Conservation (phyloP, 2,797 vertebrate species). For the Ara ararauna region DNA sequence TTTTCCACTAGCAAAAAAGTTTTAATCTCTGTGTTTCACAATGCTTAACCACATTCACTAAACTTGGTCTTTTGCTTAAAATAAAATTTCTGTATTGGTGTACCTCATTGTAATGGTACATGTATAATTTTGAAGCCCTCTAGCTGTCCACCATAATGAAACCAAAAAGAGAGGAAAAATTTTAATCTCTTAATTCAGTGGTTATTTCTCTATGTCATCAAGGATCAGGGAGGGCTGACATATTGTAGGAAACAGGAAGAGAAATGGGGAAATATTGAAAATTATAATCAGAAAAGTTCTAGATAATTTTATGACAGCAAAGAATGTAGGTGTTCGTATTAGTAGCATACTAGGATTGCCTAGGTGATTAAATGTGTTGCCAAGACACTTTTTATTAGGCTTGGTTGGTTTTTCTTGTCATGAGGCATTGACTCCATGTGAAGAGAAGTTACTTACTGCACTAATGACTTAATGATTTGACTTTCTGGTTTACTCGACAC, state of each 20-base stretch:
- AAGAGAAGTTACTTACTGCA: background rate
- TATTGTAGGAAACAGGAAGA: background rate
- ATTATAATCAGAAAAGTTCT: background rate
- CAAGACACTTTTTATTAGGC: background rate
- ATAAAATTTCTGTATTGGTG: background rate
- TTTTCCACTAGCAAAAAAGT: background rate
- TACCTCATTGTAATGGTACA: background rate
- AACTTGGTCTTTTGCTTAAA: background rate
- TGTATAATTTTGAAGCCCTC: background rate
- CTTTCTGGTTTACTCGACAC: background rate
- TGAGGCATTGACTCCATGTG: background rate
- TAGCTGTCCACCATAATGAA: background rate
- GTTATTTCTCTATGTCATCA: background rate
- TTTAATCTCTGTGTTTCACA: constrained; percentile 1
- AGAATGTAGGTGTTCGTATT: background rate
- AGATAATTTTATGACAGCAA: background rate
- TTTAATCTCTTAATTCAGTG: background rate
- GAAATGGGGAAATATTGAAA: background rate
- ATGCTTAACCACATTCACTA: background rate
- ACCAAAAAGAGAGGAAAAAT: background rate
- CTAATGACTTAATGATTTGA: background rate
- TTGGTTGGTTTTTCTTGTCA: background rate
- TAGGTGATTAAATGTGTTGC: background rate
- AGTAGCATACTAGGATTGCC: background rate
- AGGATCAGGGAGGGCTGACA: background rate